Base-by-base conservation (phyloP, 2,113 vertebrate genomes). In the Dendropsophus ebraccatus region DNA sequence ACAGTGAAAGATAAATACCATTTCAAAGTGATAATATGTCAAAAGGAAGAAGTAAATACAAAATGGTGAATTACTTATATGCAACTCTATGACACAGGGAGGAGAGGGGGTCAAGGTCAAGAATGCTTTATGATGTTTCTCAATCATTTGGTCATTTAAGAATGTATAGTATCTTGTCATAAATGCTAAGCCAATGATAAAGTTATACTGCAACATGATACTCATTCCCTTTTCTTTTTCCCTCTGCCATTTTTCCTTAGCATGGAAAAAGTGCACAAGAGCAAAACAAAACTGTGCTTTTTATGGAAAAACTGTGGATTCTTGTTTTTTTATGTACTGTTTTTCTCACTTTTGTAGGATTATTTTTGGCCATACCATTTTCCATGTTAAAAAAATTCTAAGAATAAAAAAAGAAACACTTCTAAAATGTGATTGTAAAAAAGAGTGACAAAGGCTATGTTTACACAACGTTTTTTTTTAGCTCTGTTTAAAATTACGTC, bases 1-100 rank as follows among this genome's bases (percentile, higher is more conserved):
- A 81, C 78, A 81, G 78, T 81, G 37, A 81, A 81, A 81, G 78
- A 81, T 81, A 81, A 81, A 81, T 65, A 81, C 78, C 58, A 56
- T 81, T 81, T 81, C 78, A 81, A 81, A 81, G 78, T 81, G 78
- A 81, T 81, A 81, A 81, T 65, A 81, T 47, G 78, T 62, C 78
- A 81, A 81, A 81, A 45, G 78, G 23, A 81, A 62, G 78, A 81
- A 58, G 60, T 60, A 81, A 58, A 35, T 62, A 81, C 41, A 81
- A 81, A 81, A 60, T 45, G 60, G 37, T 81, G 52, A 45, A 81
- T 81, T 81, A 81, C 41, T 81, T 81, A 60, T 81, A n/a, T 62
- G 78, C 78, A 45, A 45, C n/a, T 62, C 14, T 3, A 81, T 65
- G 58, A 28, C 78, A 65, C 37, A 81, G 37, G 41, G 56, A 65